Percentiles rank a stretch among this genome's conserved stretches.
Evolutionary conservation across 2,797 vertebrate genomes (phyloP).

Genomic region (Caiman crocodilus): DNA sequence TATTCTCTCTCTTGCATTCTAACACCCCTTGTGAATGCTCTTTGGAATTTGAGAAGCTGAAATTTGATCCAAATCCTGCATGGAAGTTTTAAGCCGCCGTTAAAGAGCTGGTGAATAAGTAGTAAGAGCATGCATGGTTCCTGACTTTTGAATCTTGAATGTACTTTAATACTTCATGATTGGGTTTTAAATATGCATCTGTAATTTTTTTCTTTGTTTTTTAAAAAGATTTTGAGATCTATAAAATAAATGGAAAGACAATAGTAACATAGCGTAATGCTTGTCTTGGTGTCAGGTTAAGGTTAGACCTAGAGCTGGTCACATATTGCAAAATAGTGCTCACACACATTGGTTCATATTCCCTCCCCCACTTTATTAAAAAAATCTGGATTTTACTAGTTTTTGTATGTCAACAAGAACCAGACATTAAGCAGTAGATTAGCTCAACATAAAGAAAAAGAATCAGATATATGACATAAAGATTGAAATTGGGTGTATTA

Average conservation of each 20-base stretch:
- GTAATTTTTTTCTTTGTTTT: neutral
- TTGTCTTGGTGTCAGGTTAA: conserved; percentile 18
- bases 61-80: neutral
- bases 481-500: neutral
- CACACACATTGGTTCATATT: neutral
- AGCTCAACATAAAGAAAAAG: neutral
- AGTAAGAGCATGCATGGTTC: neutral
- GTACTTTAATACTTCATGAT: neutral
- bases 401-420: neutral
- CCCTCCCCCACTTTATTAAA: neutral
- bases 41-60: neutral
- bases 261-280: neutral
- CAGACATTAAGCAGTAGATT: no score
- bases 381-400: neutral
- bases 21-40: neutral
- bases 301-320: neutral
- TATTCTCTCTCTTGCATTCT: neutral
- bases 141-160: neutral
- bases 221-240: neutral
- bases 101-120: neutral
- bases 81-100: neutral
- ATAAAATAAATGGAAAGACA: neutral
- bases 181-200: neutral
- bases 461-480: no score
- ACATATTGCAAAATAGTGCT: neutral